phyloP scores from a whole-genome alignment of 2,888 invertebrate genomes.

The Tipula vernalis region DNA sequence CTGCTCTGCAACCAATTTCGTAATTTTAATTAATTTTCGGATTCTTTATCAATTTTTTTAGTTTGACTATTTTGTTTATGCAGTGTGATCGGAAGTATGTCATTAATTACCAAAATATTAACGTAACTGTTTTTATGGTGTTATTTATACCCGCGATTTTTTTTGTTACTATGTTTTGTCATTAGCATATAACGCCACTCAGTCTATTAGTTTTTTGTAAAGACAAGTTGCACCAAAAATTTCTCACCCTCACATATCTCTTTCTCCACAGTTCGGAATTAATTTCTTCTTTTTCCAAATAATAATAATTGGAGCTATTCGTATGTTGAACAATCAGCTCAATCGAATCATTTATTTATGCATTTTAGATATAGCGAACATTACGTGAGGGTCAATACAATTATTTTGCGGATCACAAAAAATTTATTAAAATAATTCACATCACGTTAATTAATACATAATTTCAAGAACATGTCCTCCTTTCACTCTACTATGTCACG shows the following conservation, averaged over 20 bases:
- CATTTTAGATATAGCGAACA: neutral
- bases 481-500: neutral
- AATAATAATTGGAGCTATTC: neutral
- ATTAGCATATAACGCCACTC: neutral
- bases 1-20: neutral
- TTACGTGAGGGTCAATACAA: neutral
- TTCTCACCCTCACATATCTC: neutral
- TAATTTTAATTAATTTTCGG: neutral
- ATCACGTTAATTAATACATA: neutral
- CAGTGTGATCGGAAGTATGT: neutral
- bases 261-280: neutral
- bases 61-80: neutral
- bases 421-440: neutral
- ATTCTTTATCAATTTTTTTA: neutral
- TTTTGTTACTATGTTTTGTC: neutral
- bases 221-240: neutral
- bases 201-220: neutral
- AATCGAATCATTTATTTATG: neutral
- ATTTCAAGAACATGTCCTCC: neutral
- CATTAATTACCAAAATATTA: neutral
- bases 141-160: neutral
- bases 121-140: neutral
- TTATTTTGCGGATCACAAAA: neutral
- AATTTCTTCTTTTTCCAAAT: neutral
- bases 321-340: neutral